Conservation (phyloP, 64 coral and sea anemone genomes). For the Porites australiensis region DNA sequence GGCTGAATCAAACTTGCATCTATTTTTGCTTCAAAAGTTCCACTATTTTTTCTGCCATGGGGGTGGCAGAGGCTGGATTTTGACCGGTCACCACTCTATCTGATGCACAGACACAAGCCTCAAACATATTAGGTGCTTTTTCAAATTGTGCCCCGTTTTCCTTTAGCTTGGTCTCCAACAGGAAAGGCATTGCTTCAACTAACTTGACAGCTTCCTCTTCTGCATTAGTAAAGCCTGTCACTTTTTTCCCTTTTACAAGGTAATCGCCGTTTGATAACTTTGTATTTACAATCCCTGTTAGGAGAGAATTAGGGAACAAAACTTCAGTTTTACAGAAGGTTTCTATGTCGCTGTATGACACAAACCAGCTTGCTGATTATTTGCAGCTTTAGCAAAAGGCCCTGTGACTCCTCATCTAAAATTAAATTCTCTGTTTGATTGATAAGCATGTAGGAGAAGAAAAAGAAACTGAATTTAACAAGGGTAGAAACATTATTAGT, state of each 20-base stretch:
- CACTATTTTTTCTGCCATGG: slow-evolving; percentile 82
- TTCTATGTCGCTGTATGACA: too few species aligned
- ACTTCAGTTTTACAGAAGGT: neutral
- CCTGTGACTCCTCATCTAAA: too few species aligned
- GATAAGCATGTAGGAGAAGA: too few species aligned
- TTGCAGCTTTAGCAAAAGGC: too few species aligned
- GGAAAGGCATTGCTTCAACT: slow-evolving; percentile 84
- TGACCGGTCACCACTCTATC: slow-evolving; percentile 82
- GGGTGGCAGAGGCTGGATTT: slow-evolving; percentile 94
- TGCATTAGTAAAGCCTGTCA: slow-evolving; percentile 90
- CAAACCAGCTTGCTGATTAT: too few species aligned
- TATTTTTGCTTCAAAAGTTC: slow-evolving; percentile 64
- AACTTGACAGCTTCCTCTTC: slow-evolving; percentile 80
- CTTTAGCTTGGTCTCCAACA: slow-evolving; percentile 80
- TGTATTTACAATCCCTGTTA: slow-evolving; percentile 85
- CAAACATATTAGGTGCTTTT: slow-evolving; percentile 3
- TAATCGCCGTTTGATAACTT: slow-evolving; percentile 95
- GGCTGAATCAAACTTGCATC: too few species aligned
- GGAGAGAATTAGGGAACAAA: neutral
- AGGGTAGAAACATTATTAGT: too few species aligned
- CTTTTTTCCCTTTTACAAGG: slow-evolving; percentile 85
- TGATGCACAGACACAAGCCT: slow-evolving; percentile 67
- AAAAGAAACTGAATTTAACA: too few species aligned
- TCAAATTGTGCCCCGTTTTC: slow-evolving; percentile 86
- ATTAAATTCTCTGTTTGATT: too few species aligned